Evolutionary conservation across 1,140 invertebrate species (phyloP).

Genomic region (Drosophila funebris): DNA sequence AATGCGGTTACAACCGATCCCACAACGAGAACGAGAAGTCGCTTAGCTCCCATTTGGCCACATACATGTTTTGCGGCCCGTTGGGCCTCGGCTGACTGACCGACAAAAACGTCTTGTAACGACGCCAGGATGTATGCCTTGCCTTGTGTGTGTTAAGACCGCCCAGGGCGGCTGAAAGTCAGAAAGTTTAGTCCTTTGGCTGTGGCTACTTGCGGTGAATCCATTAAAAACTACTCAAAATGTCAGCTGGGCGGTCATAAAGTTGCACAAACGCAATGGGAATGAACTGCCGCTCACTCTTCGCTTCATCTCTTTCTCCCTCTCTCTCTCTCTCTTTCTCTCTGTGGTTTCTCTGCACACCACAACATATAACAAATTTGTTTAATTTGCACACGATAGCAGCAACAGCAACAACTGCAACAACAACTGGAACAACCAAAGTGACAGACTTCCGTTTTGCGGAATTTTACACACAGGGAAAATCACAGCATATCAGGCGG

Average conservation of each 20-base stretch:
- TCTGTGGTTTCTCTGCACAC: constrained; percentile 3
- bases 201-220: constrained; percentile 40
- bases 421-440: background rate
- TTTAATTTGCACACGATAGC: constrained; percentile 42
- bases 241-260: constrained; percentile 61
- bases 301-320: background rate
- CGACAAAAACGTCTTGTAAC: background rate
- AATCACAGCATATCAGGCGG: constrained; percentile 31
- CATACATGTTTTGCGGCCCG: background rate
- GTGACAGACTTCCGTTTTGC: background rate
- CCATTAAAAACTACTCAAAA: constrained; percentile 81
- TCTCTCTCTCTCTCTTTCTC: background rate
- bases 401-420: background rate
- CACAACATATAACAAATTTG: constrained; percentile 63
- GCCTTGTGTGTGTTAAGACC: constrained; percentile 31
- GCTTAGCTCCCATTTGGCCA: constrained; percentile 2
- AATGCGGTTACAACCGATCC: constrained; percentile 3
- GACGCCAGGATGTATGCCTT: constrained; percentile 36
- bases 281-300: background rate
- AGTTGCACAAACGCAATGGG: constrained; percentile 18
- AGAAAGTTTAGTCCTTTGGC: constrained; percentile 53
- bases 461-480: constrained; percentile 11
- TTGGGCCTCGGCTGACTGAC: background rate
- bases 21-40: background rate
- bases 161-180: constrained; percentile 52